Evolutionary conservation across 2,113 vertebrate genomes (phyloP).

Genomic region (Burhinus oedicnemus): DNA sequence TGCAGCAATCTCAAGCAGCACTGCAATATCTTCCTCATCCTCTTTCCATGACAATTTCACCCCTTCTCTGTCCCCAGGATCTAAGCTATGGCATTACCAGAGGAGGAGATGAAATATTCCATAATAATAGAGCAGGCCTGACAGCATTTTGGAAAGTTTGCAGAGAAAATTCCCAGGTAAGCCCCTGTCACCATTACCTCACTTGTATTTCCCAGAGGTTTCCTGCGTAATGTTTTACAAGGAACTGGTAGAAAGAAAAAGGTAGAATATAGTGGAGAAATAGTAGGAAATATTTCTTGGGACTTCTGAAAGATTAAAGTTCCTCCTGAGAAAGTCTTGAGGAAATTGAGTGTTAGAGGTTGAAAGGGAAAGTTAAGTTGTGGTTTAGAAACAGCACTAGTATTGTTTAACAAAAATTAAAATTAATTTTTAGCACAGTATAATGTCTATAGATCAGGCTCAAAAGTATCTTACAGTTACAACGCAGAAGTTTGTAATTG

Average conservation of each 20-base stretch:
- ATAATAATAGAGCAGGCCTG: not conserved
- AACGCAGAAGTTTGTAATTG: not conserved
- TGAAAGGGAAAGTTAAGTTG: slow-evolving; percentile 48
- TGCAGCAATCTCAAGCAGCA: not conserved
- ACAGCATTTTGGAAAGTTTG: slow-evolving; percentile 21
- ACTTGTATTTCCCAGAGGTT: slow-evolving; percentile 50
- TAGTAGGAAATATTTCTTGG: slow-evolving; percentile 8
- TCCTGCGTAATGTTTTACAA: slow-evolving; percentile 4
- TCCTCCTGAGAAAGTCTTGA: slow-evolving; percentile 36
- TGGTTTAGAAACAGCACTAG: not conserved
- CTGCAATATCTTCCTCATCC: not conserved
- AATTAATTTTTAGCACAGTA: not conserved
- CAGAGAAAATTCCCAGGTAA: slow-evolving; percentile 47
- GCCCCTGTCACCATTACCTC: not conserved
- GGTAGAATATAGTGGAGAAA: not conserved
- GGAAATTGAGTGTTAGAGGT: not conserved
- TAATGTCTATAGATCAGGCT: not conserved
- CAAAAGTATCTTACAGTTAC: not conserved
- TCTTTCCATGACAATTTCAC: not conserved
- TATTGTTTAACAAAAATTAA: slow-evolving; percentile 6
- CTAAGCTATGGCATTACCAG: not conserved
- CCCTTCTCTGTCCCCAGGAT: not conserved
- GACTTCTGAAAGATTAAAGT: slow-evolving; percentile 29
- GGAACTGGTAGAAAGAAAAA: slow-evolving; percentile 36
- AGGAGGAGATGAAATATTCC: not conserved